A percentile compares a stretch with the other conserved stretches of the same genome.
Conservation (phyloP, 64 coral and sea anemone genomes). For the Stichodactyla helianthus region DNA sequence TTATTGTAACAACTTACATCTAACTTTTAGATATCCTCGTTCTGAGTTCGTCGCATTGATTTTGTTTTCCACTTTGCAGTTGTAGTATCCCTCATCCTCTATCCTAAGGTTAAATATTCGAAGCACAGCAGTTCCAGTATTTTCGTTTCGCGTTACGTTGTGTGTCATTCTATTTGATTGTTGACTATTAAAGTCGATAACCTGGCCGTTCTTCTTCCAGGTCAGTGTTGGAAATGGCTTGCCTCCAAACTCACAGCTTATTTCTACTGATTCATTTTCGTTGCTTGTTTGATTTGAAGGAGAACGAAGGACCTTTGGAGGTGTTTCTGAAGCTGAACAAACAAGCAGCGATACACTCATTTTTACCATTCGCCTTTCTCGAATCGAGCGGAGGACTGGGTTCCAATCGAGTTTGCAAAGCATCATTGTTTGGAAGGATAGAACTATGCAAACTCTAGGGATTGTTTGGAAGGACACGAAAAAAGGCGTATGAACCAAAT, state of each 20-base stretch:
- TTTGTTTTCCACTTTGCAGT: background rate
- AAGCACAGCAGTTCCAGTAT: background rate
- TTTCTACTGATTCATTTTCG: background rate
- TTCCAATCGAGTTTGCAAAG: too few species aligned
- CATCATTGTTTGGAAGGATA: too few species aligned
- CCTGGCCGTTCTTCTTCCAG: slow-evolving; percentile 3
- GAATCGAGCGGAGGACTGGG: too few species aligned
- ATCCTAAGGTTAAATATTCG: background rate
- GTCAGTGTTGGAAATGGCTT: background rate
- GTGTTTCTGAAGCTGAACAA: background rate
- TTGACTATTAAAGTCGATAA: background rate
- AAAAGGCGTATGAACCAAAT: too few species aligned
- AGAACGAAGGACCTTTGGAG: background rate
- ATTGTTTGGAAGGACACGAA: too few species aligned
- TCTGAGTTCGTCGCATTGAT: background rate
- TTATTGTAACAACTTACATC: background rate
- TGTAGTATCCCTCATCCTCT: background rate
- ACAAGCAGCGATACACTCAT: background rate
- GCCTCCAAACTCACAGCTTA: background rate
- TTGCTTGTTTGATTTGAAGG: background rate
- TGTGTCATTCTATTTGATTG: background rate
- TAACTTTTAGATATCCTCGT: background rate
- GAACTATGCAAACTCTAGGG: too few species aligned
- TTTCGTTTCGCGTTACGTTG: background rate
- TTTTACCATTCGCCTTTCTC: too few species aligned